A percentile compares a stretch with the other conserved stretches of the same genome.
Conservation (phyloP, 2,888 invertebrate species). For the Nomada ruficornis region DNA sequence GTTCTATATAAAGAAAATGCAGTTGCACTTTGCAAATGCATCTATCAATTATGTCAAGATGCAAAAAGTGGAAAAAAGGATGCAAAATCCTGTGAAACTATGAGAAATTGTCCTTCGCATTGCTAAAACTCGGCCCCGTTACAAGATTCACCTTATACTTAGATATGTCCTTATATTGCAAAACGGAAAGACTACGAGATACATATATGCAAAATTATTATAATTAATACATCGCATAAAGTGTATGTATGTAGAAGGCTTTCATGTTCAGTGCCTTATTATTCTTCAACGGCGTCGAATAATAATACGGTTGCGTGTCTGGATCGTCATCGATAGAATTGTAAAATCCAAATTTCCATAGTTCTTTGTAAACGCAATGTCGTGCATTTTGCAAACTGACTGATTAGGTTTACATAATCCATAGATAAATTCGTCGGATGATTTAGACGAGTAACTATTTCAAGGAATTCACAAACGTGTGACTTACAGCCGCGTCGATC, state of each 20-base stretch:
- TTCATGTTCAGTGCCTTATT: neutral
- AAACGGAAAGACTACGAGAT: neutral
- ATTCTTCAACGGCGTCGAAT: neutral
- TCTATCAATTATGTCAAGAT: too few relatives aligned
- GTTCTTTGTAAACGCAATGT: neutral
- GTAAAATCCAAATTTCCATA: conserved; percentile 4
- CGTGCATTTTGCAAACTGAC: conserved; percentile 1
- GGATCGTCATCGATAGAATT: conserved; percentile 12
- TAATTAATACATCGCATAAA: neutral
- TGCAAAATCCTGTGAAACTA: too few relatives aligned
- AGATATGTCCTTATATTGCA: too few relatives aligned
- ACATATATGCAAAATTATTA: neutral
- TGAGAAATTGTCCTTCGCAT: too few relatives aligned
- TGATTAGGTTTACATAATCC: conserved; percentile 49
- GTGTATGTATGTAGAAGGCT: neutral
- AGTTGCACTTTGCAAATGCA: too few relatives aligned
- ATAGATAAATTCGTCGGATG: conserved; percentile 55
- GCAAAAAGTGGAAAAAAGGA: too few relatives aligned
- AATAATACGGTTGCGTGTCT: neutral
- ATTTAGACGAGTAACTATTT: conserved; percentile 61
- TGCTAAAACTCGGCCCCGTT: too few relatives aligned
- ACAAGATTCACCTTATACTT: too few relatives aligned
- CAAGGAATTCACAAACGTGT: conserved; percentile 50
- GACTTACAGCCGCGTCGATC: conserved; percentile 43
- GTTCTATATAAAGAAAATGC: too few relatives aligned